These are phyloP conservation scores for Henricia sp. DNA, from an alignment of 53 echinoderm and acorn worm species.

Conservation along the genomic window DNA sequence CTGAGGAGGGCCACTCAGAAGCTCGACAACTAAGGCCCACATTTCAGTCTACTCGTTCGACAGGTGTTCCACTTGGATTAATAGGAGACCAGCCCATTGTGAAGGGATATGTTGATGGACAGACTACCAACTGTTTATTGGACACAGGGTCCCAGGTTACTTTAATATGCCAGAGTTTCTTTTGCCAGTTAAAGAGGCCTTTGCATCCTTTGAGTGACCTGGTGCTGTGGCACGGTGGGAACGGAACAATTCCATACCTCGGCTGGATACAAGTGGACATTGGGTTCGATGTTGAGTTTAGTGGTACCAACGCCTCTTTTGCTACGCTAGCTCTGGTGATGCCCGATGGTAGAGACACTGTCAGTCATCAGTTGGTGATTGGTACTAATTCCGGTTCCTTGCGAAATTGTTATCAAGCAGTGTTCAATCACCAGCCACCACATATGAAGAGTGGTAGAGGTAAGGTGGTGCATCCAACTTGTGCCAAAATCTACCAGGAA, in stretches of 20 bases:
- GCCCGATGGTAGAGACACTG: constrained; percentile 17
- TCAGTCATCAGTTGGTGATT: constrained; percentile 9
- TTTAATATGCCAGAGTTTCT: neutral
- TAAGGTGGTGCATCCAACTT: constrained; percentile 1
- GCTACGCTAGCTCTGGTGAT: constrained; percentile 40
- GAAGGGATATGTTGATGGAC: neutral
- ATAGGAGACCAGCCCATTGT: neutral
- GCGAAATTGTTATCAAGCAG: neutral
- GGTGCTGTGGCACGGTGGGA: too few relatives aligned
- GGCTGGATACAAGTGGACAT: too few relatives aligned
- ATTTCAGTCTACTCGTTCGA: neutral
- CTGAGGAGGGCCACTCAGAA: constrained; percentile 17
- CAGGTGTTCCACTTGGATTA: neutral
- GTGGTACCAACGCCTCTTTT: constrained; percentile 36
- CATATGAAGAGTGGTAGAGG: neutral
- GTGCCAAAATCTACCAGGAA: constrained; percentile 22
- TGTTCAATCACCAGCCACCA: neutral
- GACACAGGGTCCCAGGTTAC: neutral
- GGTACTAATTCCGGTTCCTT: constrained; percentile 48
- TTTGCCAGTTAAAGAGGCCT: neutral
- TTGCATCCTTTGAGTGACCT: constrained; percentile 16
- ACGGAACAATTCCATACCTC: too few relatives aligned
- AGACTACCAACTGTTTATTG: too few relatives aligned
- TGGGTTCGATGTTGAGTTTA: too few relatives aligned
- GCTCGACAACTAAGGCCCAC: neutral